Conservation (phyloP, 1,140 invertebrate species). For the Ridgeia piscesae region DNA sequence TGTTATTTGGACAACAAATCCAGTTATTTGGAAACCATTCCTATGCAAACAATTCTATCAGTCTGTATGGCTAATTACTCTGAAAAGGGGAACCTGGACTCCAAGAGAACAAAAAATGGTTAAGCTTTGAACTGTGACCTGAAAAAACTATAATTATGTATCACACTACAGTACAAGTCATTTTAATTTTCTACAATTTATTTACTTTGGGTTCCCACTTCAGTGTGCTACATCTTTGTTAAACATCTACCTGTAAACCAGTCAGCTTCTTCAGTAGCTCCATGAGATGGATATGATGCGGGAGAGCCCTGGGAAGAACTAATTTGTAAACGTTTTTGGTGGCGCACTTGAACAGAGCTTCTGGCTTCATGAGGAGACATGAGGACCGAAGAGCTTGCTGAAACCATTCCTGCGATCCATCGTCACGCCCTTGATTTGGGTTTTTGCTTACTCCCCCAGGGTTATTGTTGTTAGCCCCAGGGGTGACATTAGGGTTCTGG, state of each 20-base stretch:
- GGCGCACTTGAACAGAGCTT: constrained; percentile 36
- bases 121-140: background rate
- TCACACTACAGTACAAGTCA: background rate
- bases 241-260: constrained; percentile 32
- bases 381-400: constrained; percentile 38
- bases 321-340: constrained; percentile 40
- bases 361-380: constrained; percentile 36
- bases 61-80: background rate
- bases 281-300: constrained; percentile 32
- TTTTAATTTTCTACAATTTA: background rate
- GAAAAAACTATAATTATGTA: background rate
- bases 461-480: background rate
- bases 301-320: constrained; percentile 36
- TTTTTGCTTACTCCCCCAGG: background rate
- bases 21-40: background rate
- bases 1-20: background rate
- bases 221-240: background rate
- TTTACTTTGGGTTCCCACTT: background rate
- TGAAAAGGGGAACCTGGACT: background rate
- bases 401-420: constrained; percentile 41
- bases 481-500: background rate
- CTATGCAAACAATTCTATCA: background rate
- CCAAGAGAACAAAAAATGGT: background rate
- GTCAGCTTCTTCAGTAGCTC: constrained; percentile 36
- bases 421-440: constrained; percentile 20